Base-by-base conservation (phyloP, 2,888 invertebrate species). In the Amorpha juglandis region DNA sequence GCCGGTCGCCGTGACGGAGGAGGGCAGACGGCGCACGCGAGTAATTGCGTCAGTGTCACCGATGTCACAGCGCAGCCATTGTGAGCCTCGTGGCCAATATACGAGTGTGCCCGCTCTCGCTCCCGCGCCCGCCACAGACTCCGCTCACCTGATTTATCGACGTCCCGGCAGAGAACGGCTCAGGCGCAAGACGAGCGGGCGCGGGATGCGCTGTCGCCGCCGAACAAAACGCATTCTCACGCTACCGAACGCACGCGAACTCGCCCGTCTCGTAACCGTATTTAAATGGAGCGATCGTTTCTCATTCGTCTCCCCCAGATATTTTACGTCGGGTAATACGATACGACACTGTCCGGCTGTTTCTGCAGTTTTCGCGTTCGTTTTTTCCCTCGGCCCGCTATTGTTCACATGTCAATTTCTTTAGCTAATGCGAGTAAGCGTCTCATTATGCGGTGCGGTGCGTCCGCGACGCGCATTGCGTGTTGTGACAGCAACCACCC, bases 391-490 rank as follows among this genome's bases (percentile, higher is more conserved):
- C 79, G 82, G 78, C 79, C 83, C 83, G 88, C 92, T 92, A 93
- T 93, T 93, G 93, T 93, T 92, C 93, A 93, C 92, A 92, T 92
- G 92, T 93, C 93, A 92, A 92, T 92, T 93, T 91, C 92, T 93
- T 93, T 91, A 90, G 93, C 93, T 93, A 93, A 93, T 93, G 91
- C 90, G 93, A 93, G 92, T 90, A 92, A 92, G 91, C 93, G 92
- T 92, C 92, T 92, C 92, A 93, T 93, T 93, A 93, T 92, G 92
- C 92, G 92, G 87, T 87, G 90, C 91, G 85, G 88, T 89, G 91
- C 89, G 91, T 87, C 82, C 87, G 87, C 90, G 90, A 89, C 91
- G 91, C 91, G 91, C 89, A 88, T 88, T 90, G 90, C 92, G 88
- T 93, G 92, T 92, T 93, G 92, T 93, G 93, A 92, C 93, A 92